Base-by-base conservation (phyloP, 2,888 invertebrate genomes). In the Hedychridium roseum region DNA sequence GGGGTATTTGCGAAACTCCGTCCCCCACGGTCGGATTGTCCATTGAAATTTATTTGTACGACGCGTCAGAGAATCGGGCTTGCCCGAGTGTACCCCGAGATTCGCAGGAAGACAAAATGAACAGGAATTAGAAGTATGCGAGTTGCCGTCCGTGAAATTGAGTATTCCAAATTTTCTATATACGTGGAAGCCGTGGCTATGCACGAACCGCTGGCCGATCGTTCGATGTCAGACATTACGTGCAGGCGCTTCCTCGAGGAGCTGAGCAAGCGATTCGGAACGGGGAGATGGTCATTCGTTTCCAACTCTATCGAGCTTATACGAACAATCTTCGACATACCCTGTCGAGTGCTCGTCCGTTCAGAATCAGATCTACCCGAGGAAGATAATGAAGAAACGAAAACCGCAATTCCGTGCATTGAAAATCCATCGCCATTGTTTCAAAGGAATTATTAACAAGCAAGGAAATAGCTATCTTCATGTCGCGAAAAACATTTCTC, bases 191-290 rank as follows among this genome's bases (percentile, higher is more conserved):
- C 49, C 4, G 32, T 46, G 38, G 39, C 51, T 35, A 45, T 27
- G 51, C 27, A 30, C 32, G 36, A 28, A 39, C 35, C 38, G 38
- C 14, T 50, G 44, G 41, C 43, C 34, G 38, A 42, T 39, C 34
- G 40, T 27, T 47, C 44, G 60, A 57, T 48, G 51, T 50, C 32
- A 57, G 54, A 57, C 65, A 69, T 71, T 66, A 69, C 63, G 62
- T 61, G 66, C 69, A 71, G 65, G 52, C 66, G 66, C 59, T 57
- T 64, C 40, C 48, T 61, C 64, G 57, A 69, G 66, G 60, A 52
- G 71, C 71, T 70, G 71, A 71, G 65, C 68, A 70, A 69, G 71
- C 68, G 47, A 40, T 61, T 61, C 60, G 60, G 55, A 61, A 60
- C 57, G 54, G 46, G 54, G 57, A 60, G 58, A 60, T 61, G 66